Percentiles rank a stretch among this genome's conserved stretches.
These are phyloP conservation scores for Allophyes oxyacanthae DNA, from an alignment of 2,888 invertebrate species.

Conservation along the genomic window DNA sequence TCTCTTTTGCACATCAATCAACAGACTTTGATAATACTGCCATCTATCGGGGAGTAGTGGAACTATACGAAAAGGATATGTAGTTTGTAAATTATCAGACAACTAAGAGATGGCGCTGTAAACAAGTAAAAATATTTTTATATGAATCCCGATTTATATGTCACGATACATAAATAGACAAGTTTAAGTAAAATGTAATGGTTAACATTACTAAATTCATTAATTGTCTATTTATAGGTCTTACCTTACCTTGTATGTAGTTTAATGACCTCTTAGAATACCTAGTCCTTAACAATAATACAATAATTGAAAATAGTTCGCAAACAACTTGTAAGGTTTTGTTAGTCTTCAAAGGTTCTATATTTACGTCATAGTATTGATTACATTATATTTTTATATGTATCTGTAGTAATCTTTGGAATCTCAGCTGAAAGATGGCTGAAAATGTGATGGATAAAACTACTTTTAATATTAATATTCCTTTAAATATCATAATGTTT, in stretches of 20 bases:
- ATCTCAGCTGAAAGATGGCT: not conserved
- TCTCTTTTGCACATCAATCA: not conserved
- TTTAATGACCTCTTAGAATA: too few species aligned
- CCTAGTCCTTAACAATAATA: too few species aligned
- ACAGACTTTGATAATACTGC: not conserved
- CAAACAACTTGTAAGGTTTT: slow-evolving; percentile 23
- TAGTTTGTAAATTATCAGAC: not conserved
- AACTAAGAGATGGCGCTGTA: slow-evolving; percentile 23
- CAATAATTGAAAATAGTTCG: slow-evolving; percentile 22
- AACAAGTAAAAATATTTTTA: too few species aligned
- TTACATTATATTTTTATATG: not conserved
- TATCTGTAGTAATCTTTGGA: not conserved
- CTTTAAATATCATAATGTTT: not conserved
- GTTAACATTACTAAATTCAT: too few species aligned
- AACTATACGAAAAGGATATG: not conserved
- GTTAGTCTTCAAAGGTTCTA: slow-evolving; percentile 30
- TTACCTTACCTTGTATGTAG: too few species aligned
- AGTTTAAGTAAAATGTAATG: too few species aligned
- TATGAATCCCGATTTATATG: too few species aligned
- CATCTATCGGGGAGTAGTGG: slow-evolving; percentile 13
- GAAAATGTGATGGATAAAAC: not conserved
- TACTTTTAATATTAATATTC: slow-evolving; percentile 4
- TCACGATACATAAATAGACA: too few species aligned
- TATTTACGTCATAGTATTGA: slow-evolving; percentile 42
- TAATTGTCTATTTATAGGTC: too few species aligned